Evolutionary conservation across 1,140 invertebrate genomes (phyloP).

Genomic region (Helicoverpa zea): DNA sequence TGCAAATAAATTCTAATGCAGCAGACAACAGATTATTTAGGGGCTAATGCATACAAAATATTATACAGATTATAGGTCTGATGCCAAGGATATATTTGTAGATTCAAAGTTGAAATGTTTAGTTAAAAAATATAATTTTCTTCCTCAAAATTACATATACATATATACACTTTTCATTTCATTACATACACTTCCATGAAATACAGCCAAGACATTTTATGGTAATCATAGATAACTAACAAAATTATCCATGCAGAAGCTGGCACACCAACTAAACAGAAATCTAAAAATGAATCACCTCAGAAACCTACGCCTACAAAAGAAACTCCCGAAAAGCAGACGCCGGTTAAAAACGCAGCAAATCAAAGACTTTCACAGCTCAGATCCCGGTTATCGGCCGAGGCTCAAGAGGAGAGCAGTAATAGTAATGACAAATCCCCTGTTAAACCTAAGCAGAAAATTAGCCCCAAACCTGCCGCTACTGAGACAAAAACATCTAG

Average conservation of each 20-base stretch:
- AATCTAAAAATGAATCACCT: constrained; percentile 12
- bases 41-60: too few relatives aligned
- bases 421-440: constrained; percentile 51
- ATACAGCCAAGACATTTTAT: too few relatives aligned
- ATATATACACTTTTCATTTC: too few relatives aligned
- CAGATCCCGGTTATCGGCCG: constrained; percentile 59
- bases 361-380: constrained; percentile 71
- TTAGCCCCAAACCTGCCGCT: constrained; percentile 57
- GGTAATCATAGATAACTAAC: too few relatives aligned
- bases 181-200: too few relatives aligned
- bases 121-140: too few relatives aligned
- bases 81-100: too few relatives aligned
- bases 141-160: too few relatives aligned
- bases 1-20: too few relatives aligned
- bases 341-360: constrained; percentile 65
- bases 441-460: constrained; percentile 56
- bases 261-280: constrained; percentile 6
- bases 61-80: too few relatives aligned
- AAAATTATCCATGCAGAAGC: not conserved
- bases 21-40: too few relatives aligned
- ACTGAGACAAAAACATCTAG: constrained; percentile 57
- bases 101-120: too few relatives aligned
- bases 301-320: constrained; percentile 41
- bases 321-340: constrained; percentile 49
- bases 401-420: constrained; percentile 58